A percentile compares a stretch with the other conserved stretches of the same genome.
phyloP scores from a whole-genome alignment of 2,888 invertebrate species.

The Frankliniella fusca region DNA sequence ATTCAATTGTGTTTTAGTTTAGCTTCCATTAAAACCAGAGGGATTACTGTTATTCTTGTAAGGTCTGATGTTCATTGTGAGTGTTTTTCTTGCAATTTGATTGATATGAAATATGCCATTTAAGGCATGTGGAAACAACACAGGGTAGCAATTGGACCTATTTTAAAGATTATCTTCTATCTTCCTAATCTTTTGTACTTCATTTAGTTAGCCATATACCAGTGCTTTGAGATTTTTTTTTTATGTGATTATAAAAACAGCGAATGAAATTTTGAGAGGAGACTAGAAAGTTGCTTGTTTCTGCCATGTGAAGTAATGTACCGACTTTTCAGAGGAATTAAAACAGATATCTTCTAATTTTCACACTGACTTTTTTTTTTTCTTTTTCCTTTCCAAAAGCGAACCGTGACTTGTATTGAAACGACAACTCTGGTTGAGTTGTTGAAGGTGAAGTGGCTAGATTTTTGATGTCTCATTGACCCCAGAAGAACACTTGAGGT shows the following conservation, averaged over 20 bases:
- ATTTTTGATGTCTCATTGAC: too few relatives aligned
- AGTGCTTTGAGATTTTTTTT: background rate
- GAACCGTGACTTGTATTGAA: too few relatives aligned
- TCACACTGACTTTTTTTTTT: too few relatives aligned
- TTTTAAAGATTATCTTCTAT: background rate
- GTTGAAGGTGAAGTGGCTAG: too few relatives aligned
- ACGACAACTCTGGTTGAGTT: too few relatives aligned
- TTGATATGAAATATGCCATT: background rate
- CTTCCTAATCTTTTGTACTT: background rate
- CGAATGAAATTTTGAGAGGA: background rate
- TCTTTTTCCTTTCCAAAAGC: too few relatives aligned
- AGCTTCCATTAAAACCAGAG: too few relatives aligned
- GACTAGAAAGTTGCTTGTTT: background rate
- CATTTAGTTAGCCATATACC: background rate
- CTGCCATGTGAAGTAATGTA: too few relatives aligned
- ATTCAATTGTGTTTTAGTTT: too few relatives aligned
- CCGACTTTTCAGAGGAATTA: too few relatives aligned
- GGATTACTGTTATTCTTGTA: background rate
- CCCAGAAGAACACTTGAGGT: too few relatives aligned
- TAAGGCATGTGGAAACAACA: background rate
- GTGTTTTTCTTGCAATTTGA: background rate
- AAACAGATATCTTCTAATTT: too few relatives aligned
- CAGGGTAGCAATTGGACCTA: conserved; percentile 9
- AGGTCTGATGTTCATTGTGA: background rate
- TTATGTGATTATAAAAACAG: background rate